Evolutionary conservation across 1,140 invertebrate species (phyloP), one percentile per base, ranked within the genome.

Genomic region (Mamestra configurata): DNA sequence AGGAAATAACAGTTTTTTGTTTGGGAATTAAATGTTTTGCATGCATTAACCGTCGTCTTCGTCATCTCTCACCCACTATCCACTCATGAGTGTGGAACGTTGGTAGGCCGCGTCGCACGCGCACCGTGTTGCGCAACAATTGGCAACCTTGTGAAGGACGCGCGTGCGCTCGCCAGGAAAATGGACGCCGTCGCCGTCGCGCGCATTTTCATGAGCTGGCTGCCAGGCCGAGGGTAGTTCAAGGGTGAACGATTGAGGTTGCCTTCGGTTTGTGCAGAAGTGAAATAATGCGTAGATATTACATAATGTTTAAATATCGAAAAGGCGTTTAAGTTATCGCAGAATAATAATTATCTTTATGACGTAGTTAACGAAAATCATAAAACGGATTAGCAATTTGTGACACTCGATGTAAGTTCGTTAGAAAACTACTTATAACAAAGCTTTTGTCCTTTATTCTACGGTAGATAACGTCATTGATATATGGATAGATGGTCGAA

Each of bases 61-160:
- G 20, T 68, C 37, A 49, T 27, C n/a, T 8, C 43, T 53, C n/a
- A 10, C 27, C n/a, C n/a, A n/a, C n/a, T n/a, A 40, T 10, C 15
- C 18, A 10, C 15, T 13, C 18, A 66, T 18, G 18, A 70, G 43
- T n/a, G 43, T 22, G 24, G 76, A 79, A 22, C 53, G 49, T 57
- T 57, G 53, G 71, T 53, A 51, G 37, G 55, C 31, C 35, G 24
- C 15, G 37, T 11, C 35, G 79, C 68, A 71, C 72, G 68, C 51
- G 51, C 31, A 51, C 73, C 11, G n/a, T 11, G 13, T 85, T 86
- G 72, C 85, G 84, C 82, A 88, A 89, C 72, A 37, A n/a, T 79
- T 88, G 86, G 89, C 88, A 90, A 86, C 91, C 89, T 91, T 90
- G 89, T 80, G 85, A 92, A 93, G 91, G 90, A 91, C 82, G 79